Evolutionary conservation across 2,797 vertebrate species (phyloP).

Genomic region (Myoxocephalus aenaeus): DNA sequence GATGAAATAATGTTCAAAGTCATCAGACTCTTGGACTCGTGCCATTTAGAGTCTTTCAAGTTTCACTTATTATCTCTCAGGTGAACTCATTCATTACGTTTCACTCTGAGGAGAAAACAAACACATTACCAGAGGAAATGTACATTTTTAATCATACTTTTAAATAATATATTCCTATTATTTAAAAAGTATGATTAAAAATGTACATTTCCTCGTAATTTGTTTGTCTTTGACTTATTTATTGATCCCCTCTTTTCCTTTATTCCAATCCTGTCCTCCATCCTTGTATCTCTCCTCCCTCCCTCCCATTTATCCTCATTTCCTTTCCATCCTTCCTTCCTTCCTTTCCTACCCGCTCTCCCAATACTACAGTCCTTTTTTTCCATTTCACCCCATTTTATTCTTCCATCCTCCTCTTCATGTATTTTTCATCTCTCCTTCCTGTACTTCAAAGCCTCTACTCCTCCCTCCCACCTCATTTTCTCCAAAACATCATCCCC

Average conservation of each 20-base stretch:
- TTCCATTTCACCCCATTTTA: not conserved
- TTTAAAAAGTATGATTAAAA: not conserved
- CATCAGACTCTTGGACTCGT: not conserved
- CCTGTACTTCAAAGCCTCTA: not conserved
- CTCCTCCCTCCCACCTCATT: not conserved
- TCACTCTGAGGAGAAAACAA: not conserved
- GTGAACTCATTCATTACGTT: not conserved
- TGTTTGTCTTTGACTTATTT: not conserved
- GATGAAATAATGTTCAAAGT: conserved; percentile 30
- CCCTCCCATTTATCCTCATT: not conserved
- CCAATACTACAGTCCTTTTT: not conserved
- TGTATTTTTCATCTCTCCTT: not conserved
- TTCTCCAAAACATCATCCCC: not conserved
- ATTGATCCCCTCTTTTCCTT: not conserved
- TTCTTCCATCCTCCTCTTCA: not conserved
- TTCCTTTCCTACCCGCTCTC: not conserved
- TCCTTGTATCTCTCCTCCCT: not conserved
- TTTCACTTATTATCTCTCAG: not conserved
- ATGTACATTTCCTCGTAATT: not conserved
- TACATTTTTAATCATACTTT: not conserved
- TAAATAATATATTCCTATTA: too few relatives aligned
- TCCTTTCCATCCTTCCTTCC: not conserved
- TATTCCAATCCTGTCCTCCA: not conserved
- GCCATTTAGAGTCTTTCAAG: conserved; percentile 1
- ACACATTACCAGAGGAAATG: not conserved